phyloP scores from a whole-genome alignment of 2,888 invertebrate species.

The Tachina grossa region DNA sequence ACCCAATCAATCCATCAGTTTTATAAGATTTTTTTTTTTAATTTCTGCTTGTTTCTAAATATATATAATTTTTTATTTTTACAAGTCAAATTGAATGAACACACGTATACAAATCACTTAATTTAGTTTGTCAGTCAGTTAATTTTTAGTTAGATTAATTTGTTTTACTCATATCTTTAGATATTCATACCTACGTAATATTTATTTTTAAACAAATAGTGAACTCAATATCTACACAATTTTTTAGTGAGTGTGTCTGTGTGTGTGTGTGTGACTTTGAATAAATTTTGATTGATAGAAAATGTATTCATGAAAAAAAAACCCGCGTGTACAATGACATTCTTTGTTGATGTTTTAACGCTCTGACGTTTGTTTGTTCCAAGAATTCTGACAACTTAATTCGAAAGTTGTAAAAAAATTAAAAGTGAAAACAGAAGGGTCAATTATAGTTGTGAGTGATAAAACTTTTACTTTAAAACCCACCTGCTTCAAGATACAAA shows the following conservation, averaged over 20 bases:
- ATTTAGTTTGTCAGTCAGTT: slow-evolving; percentile 70
- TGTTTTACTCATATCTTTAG: slow-evolving; percentile 51
- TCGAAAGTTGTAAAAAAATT: slow-evolving; percentile 29
- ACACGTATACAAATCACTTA: slow-evolving; percentile 57
- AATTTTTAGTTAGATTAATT: slow-evolving; percentile 55
- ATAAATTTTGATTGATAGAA: slow-evolving; percentile 72
- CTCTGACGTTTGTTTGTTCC: not conserved
- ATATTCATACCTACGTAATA: slow-evolving; percentile 27
- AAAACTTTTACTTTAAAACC: too few relatives aligned
- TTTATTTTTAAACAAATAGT: slow-evolving; percentile 28
- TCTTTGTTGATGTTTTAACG: slow-evolving; percentile 35
- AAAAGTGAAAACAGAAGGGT: not conserved
- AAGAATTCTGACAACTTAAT: slow-evolving; percentile 52
- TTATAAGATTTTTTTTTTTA: slow-evolving; percentile 36
- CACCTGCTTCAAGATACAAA: too few relatives aligned
- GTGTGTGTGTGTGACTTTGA: slow-evolving; percentile 44
- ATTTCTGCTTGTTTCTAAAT: slow-evolving; percentile 19
- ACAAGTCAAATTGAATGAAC: not conserved
- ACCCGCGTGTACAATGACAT: slow-evolving; percentile 30
- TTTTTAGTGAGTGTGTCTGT: not conserved
- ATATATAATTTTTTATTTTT: not conserved
- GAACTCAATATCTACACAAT: not conserved
- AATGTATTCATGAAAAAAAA: slow-evolving; percentile 11
- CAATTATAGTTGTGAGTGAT: not conserved
- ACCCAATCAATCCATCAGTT: slow-evolving; percentile 72